Percentiles rank a stretch among this genome's conserved stretches.
These are phyloP conservation scores for Eidolon helvum DNA, from an alignment of 2,113 vertebrate genomes.

Conservation along the genomic window DNA sequence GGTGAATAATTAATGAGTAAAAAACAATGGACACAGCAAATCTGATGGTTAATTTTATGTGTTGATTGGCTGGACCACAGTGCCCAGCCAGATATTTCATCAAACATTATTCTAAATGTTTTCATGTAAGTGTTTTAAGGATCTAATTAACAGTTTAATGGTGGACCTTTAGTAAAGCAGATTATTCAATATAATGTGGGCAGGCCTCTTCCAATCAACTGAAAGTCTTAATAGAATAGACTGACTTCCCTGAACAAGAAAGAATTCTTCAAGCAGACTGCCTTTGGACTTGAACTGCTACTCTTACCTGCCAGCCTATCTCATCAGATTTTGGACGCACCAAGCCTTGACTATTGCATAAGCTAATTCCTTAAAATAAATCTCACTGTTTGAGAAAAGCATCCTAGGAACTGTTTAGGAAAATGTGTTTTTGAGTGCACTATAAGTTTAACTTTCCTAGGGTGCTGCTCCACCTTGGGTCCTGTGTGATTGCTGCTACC, in stretches of 20 bases:
- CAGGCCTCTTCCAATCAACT: neutral
- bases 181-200: neutral
- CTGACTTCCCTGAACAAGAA: neutral
- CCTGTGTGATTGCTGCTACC: too few species aligned
- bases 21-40: neutral
- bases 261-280: neutral
- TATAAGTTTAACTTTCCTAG: too few species aligned
- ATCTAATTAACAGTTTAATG: neutral
- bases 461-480: too few species aligned
- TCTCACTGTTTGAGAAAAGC: neutral
- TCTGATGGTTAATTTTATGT: neutral
- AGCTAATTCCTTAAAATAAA: neutral
- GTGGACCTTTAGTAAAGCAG: neutral
- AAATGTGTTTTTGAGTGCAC: too few species aligned
- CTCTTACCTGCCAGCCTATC: neutral
- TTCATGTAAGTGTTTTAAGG: neutral
- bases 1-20: neutral
- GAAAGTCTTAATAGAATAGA: neutral
- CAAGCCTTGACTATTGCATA: neutral
- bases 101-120: neutral
- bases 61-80: neutral
- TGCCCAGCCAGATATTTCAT: neutral
- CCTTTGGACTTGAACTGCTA: neutral
- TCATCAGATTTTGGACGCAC: neutral
- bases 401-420: too few species aligned